Evolutionary conservation across 2,888 invertebrate species (phyloP).

Genomic region (Beris morrisii): DNA sequence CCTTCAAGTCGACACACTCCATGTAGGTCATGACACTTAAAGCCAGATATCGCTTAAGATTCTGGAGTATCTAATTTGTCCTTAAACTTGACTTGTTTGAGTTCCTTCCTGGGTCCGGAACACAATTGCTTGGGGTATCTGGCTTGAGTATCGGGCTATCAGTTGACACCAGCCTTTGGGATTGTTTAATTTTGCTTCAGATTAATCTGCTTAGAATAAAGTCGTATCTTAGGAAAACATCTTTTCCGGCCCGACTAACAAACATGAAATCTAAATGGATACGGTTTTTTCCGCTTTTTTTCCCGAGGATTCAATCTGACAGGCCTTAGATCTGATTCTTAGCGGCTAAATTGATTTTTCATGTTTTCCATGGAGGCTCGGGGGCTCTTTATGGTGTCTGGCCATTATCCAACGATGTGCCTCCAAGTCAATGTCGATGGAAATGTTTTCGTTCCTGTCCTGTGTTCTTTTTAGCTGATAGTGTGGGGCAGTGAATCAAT

Average conservation of each 20-base stretch:
- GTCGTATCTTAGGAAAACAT: conserved; percentile 2
- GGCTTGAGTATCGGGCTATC: too few relatives aligned
- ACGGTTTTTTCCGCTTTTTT: background rate
- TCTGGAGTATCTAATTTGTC: too few relatives aligned
- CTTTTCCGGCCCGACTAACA: background rate
- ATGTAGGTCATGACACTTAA: conserved; percentile 12
- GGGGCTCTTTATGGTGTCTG: background rate
- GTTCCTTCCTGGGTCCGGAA: too few relatives aligned
- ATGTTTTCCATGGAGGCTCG: conserved; percentile 23
- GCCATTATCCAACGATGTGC: background rate
- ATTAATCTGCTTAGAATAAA: conserved; percentile 21
- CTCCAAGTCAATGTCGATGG: background rate
- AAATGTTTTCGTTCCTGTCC: background rate
- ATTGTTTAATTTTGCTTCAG: too few relatives aligned
- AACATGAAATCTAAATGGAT: background rate
- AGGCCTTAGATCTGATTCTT: conserved; percentile 5
- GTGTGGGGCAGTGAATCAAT: conserved; percentile 4
- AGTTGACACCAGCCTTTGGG: too few relatives aligned
- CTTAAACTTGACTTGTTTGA: too few relatives aligned
- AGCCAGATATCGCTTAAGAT: too few relatives aligned
- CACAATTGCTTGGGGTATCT: too few relatives aligned
- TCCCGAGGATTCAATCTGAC: background rate
- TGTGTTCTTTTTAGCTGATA: background rate
- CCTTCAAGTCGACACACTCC: conserved; percentile 5
- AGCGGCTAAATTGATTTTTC: conserved; percentile 26